Percentiles rank a stretch among this genome's conserved stretches.
phyloP scores from a whole-genome alignment of 2,113 vertebrate genomes.

The Burhinus bistriatus region DNA sequence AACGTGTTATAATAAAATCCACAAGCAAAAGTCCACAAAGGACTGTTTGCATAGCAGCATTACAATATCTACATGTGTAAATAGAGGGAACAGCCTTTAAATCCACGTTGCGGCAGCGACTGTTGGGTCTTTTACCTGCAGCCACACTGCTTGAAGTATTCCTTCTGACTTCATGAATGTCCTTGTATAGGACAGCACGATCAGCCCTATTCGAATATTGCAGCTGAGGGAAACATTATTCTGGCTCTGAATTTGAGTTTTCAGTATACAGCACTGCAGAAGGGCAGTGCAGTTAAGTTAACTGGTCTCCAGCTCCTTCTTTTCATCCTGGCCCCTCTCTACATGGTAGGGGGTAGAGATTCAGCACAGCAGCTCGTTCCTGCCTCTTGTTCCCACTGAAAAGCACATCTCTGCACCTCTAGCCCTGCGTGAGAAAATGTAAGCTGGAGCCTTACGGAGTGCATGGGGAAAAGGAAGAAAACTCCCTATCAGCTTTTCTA shows the following conservation, averaged over 20 bases:
- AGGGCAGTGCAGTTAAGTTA: neutral
- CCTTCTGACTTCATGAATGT: neutral
- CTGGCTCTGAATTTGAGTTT: neutral
- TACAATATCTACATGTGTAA: slow-evolving; percentile 62
- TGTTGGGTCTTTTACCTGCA: neutral
- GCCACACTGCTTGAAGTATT: neutral
- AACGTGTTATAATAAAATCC: slow-evolving; percentile 51
- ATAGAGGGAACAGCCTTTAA: slow-evolving; percentile 40
- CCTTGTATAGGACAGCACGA: neutral
- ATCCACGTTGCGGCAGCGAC: neutral
- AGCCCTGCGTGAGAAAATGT: neutral
- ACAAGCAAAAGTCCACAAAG: slow-evolving; percentile 55
- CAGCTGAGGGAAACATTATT: neutral
- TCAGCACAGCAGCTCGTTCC: neutral
- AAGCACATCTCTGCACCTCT: neutral
- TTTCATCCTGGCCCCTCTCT: neutral
- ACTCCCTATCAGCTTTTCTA: neutral
- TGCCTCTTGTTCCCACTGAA: neutral
- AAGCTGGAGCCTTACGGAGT: neutral
- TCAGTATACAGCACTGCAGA: neutral
- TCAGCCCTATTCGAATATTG: neutral
- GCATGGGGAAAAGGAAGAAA: neutral
- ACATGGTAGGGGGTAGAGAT: neutral
- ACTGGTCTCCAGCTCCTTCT: neutral
- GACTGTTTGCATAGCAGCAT: slow-evolving; percentile 54